These are phyloP conservation scores for Platysteira castanea DNA, from an alignment of 2,113 vertebrate species.

Conservation along the genomic window DNA sequence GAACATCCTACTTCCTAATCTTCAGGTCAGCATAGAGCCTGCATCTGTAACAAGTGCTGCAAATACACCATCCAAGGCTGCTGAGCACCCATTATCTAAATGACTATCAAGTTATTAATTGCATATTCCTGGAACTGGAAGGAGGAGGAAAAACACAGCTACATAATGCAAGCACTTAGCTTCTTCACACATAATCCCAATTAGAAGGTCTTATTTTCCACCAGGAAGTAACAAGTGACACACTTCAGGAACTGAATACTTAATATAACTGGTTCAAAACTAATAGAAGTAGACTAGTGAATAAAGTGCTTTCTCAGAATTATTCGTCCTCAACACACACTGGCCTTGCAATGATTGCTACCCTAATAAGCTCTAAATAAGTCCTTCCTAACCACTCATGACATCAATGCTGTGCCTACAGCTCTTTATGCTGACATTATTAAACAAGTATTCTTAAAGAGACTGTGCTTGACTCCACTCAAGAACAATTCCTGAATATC, in stretches of 20 bases:
- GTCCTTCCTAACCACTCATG: conserved; percentile 67
- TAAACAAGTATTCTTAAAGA: conserved; percentile 34
- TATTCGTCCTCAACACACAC: conserved; percentile 45
- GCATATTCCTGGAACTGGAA: conserved; percentile 30
- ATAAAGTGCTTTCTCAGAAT: conserved; percentile 41
- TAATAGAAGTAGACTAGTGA: not conserved
- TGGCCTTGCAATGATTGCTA: conserved; percentile 34
- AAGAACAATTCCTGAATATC: conserved; percentile 11
- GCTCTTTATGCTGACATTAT: conserved; percentile 42
- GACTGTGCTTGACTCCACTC: conserved; percentile 30
- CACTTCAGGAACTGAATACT: not conserved
- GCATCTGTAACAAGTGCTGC: conserved; percentile 57
- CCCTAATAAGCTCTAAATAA: conserved; percentile 62
- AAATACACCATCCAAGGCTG: conserved; percentile 37
- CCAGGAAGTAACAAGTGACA: not conserved
- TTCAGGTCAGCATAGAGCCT: conserved; percentile 66
- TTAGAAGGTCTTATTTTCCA: conserved; percentile 32
- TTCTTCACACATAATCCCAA: conserved; percentile 20
- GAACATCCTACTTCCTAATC: conserved; percentile 71
- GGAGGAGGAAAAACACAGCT: not conserved
- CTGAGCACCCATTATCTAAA: conserved; percentile 52
- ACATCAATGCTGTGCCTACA: conserved; percentile 63
- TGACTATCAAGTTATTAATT: conserved; percentile 40
- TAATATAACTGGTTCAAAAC: conserved; percentile 22
- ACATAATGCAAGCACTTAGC: not conserved